phyloP scores from a whole-genome alignment of 2,113 vertebrate genomes.

The Centrocercus urophasianus region DNA sequence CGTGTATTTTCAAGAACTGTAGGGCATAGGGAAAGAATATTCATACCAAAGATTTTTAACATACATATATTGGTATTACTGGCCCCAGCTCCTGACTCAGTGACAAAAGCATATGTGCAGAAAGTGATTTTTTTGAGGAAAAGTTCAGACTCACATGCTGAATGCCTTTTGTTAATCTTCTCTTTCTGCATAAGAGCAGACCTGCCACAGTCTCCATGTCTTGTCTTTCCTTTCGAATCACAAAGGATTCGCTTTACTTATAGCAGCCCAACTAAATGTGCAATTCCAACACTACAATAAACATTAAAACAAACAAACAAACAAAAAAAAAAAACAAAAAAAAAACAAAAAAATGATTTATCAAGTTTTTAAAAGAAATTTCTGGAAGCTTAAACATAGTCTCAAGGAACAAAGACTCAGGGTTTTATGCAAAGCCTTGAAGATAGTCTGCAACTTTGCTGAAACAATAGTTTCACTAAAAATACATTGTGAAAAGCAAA shows the following conservation, averaged over 20 bases:
- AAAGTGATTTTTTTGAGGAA: neutral
- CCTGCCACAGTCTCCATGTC: neutral
- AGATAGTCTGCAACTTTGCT: neutral
- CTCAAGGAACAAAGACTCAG: neutral
- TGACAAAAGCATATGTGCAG: neutral
- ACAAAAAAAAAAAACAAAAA: no score
- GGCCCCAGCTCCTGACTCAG: neutral
- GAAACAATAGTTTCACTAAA: neutral
- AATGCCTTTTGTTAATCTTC: neutral
- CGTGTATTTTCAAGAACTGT: neutral
- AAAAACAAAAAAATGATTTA: no score
- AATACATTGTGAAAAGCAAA: neutral
- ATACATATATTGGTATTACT: neutral
- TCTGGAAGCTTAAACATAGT: neutral
- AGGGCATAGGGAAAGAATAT: neutral
- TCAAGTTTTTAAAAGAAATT: neutral
- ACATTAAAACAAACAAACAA: no score
- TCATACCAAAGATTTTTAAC: neutral
- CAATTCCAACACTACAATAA: neutral
- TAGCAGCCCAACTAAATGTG: no score
- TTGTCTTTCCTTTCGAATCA: conserved; percentile 5
- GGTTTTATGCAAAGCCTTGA: neutral
- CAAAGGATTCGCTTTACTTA: neutral
- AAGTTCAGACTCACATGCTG: neutral
- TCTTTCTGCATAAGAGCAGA: neutral